Evolutionary conservation across 2,113 vertebrate species (phyloP), one percentile per base, ranked within the genome.

Genomic region (Rhynchomys soricoides): DNA sequence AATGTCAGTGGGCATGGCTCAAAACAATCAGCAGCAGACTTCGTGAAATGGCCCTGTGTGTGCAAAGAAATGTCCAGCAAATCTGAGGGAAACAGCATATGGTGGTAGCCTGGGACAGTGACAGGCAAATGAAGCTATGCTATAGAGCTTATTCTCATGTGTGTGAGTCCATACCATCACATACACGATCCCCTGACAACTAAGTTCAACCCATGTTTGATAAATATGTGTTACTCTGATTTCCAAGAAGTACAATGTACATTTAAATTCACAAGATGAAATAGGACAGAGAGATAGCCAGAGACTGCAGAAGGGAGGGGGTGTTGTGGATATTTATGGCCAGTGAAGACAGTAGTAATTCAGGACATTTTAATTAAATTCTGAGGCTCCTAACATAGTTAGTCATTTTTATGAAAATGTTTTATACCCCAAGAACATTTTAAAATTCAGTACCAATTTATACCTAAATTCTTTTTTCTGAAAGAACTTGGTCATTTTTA

Each of bases 281-380:
- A 86, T 78, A 64, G 19, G 31, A 82, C 37, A 48, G 31, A 96
- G 4, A 75, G 59, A 79, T 4, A 90, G 70, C 43, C 82, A 48
- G 55, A 74, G 57, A 82, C 66, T 15, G 24, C 57, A 12, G 5
- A 50, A 57, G 37, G 57, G 31, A 5, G 34, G 15, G 3, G 21
- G 73, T 22, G 73, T 9, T 22, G 40, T 26, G 81, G 70, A 75
- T 59, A n/a, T 90, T 93, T 85, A 70, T 8, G 4, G 57, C 37
- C n/a, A 59, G 40, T 50, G 37, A 95, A 81, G 62, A 82, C 5
- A 21, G 93, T 82, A 77, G 55, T 57, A 93, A 96, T 92, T 93
- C 70, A 86, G 85, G 37, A 85, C 59, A 89, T 90, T 86, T 89
- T 94, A 95, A 97, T 95, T 93, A 93, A 92, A 85, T 92, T 86